These are phyloP conservation scores for Percopsis omiscomaycus DNA, from an alignment of 2,797 vertebrate species.

Conservation along the genomic window DNA sequence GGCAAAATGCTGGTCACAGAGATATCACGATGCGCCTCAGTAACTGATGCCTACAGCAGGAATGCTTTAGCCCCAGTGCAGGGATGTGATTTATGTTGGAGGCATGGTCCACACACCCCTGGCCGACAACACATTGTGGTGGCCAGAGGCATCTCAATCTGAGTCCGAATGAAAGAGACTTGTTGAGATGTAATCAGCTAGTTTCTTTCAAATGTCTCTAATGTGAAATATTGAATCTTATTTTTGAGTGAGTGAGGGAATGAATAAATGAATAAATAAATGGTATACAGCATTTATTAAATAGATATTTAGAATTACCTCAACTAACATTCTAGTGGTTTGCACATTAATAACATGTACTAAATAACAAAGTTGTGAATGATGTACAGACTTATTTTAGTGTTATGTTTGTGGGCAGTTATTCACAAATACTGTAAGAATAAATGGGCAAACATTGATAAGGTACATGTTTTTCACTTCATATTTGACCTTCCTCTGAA, in stretches of 20 bases:
- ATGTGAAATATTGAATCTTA: slow-evolving; percentile 31
- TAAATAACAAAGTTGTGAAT: too few species aligned
- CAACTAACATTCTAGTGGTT: too few species aligned
- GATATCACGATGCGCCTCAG: slow-evolving; percentile 48
- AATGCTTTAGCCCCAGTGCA: slow-evolving; percentile 49
- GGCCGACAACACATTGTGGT: slow-evolving; percentile 49
- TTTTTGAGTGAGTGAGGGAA: slow-evolving; percentile 23
- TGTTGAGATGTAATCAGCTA: slow-evolving; percentile 37
- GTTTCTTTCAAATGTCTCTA: slow-evolving; percentile 13
- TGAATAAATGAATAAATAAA: slow-evolving; percentile 29
- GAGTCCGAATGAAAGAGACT: slow-evolving; percentile 40
- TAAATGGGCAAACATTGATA: not conserved
- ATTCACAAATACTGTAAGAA: too few species aligned
- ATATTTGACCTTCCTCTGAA: slow-evolving; percentile 59
- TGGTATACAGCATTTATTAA: too few species aligned
- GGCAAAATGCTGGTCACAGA: too few species aligned
- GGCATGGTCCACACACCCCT: slow-evolving; percentile 62
- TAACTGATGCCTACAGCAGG: slow-evolving; percentile 63
- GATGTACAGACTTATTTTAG: too few species aligned
- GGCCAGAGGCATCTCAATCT: slow-evolving; percentile 45
- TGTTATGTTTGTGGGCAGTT: too few species aligned
- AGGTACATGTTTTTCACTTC: slow-evolving; percentile 10
- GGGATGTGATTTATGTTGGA: slow-evolving; percentile 69
- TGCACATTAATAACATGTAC: too few species aligned
- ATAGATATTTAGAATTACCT: too few species aligned